Percentiles rank a stretch among this genome's conserved stretches.
Evolutionary conservation across 2,888 invertebrate genomes (phyloP).

Genomic region (Halictus ligatus): DNA sequence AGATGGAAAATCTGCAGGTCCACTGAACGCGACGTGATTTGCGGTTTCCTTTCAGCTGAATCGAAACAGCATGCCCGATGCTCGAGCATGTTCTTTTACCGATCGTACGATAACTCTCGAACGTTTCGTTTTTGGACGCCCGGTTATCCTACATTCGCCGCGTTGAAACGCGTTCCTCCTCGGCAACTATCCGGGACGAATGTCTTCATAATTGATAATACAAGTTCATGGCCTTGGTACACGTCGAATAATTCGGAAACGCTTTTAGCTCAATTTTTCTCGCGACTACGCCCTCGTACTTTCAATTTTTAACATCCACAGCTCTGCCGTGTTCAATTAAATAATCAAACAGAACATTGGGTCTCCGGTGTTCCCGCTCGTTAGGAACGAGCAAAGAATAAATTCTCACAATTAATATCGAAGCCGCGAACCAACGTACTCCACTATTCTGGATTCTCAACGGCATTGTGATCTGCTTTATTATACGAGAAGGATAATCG

Average conservation of each 20-base stretch:
- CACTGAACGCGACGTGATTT: neutral
- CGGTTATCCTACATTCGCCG: neutral
- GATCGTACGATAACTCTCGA: neutral
- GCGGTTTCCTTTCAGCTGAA: neutral
- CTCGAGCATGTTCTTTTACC: neutral
- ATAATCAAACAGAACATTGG: neutral
- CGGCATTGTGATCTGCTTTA: conserved; percentile 1
- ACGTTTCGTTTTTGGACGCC: neutral
- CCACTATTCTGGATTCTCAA: conserved; percentile 1
- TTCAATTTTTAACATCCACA: conserved; percentile 4
- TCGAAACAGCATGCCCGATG: neutral
- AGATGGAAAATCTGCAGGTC: neutral
- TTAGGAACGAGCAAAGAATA: neutral
- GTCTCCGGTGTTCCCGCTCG: neutral
- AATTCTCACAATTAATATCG: conserved; percentile 1
- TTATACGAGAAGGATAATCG: conserved; percentile 13
- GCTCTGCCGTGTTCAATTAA: neutral
- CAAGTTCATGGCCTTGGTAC: neutral
- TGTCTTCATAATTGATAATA: neutral
- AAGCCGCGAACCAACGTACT: neutral
- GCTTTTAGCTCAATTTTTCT: neutral
- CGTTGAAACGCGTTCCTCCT: neutral
- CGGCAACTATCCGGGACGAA: neutral
- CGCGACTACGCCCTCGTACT: neutral
- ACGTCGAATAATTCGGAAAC: neutral